Evolutionary conservation across 2,797 vertebrate species (phyloP), one percentile per base, ranked within the genome.

Genomic region (Dryobates pubescens): DNA sequence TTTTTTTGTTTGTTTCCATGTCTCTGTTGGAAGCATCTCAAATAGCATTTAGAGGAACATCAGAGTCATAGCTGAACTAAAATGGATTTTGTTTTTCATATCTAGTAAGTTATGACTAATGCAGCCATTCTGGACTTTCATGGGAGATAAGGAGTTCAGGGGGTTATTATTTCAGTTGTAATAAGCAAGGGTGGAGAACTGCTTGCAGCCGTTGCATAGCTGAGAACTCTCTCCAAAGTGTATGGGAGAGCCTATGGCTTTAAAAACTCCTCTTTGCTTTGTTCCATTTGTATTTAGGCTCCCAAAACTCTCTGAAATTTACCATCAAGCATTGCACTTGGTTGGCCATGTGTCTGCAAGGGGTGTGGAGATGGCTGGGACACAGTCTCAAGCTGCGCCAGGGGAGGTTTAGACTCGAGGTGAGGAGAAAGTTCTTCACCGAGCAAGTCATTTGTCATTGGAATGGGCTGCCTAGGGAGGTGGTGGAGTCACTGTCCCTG

Each of bases 281-380:
- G 23, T 74, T 64, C 62, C 51, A 14, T 78, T 47, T 53, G 3
- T 7, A 2, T 38, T 78, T 17, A 10, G 69, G 32, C 51, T 74
- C 20, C 47, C 69, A 19, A 87, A 69, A 7, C 47, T 45, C 71
- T 3, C 24, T 12, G 20, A 29, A 23, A 10, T 41, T 63, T 75
- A 18, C 43, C 81, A 53, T 63, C 23, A 17, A 43, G 43, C 1
- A 0, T 62, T n/a, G 63, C 71, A 14, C 1, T 1, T 14, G 10
- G 26, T 41, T 51, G 64, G 56, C 41, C 6, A 4, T 5, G 29
- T 20, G 30, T 43, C 27, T 32, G 29, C 8, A 16, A 30, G 65
- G 17, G 64, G 10, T 22, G 49, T 51, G 73, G 27, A 18, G 59
- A 7, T 19, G 45, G 4, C 38, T 29, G n/a, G n/a, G n/a, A n/a